Base-by-base conservation (phyloP, 2,113 vertebrate genomes). In the Anoplopoma fimbria region DNA sequence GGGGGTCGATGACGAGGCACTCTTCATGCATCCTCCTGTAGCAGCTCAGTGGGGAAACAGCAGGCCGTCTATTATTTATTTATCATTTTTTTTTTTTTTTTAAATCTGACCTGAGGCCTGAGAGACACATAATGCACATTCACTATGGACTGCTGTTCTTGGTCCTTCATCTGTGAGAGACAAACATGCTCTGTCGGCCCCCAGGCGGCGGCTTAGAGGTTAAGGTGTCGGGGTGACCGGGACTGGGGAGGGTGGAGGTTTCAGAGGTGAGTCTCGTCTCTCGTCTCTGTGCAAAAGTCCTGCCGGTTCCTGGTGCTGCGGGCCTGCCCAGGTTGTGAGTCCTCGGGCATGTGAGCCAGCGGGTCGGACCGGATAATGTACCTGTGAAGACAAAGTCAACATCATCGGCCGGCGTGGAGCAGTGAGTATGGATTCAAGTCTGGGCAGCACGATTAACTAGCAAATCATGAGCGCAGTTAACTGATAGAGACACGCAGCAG, bases 311-410 rank as follows among this genome's bases (percentile, higher is more conserved):
- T 94, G 76, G 90, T 84, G 91, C 95, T 93, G 77, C 90, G 92
- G 73, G 95, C 91, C 77, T 85, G 95, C 4, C 90, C 91, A 80
- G 90, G 81, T 47, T 91, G 93, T 58, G 95, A 84, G 93, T 95
- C 69, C 1, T 97, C 96, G 21, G 96, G 95, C 80, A 99, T 92
- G 1, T 99, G 97, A 0, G 98, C 98, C 88, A 99, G 93, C 0
- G 98, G 98, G 84, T 99, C 98, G 0, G 97, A 97, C 36, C 98
- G 97, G 90, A 99, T 99, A 84, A 99, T 96, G 88, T 99, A 99
- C 94, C 97, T 99, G 83, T 0, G 0, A 2, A 55, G 58, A 75
- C 70, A 68, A 31, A 45, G 55, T 27, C 7, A 19, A 51, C n/a
- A 13, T 72, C 2, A 75, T 27, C 69, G 36, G 33, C 17, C 29